Evolutionary conservation across 1,140 invertebrate species (phyloP), one percentile per base, ranked within the genome.

Genomic region (Caerostris darwini): DNA sequence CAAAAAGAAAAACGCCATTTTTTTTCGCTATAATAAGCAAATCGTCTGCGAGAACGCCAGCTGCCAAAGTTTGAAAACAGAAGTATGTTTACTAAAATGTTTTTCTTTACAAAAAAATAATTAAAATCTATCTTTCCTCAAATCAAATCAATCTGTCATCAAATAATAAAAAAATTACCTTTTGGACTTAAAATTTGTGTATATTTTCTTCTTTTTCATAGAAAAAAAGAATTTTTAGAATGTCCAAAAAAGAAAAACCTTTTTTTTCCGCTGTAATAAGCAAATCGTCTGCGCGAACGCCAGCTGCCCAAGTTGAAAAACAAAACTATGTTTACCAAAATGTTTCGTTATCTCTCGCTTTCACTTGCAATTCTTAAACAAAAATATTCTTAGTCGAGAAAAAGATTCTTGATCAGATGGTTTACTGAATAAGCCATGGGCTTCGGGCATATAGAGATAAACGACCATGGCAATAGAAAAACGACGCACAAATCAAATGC

Each of bases 31-130:
- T 77, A 50, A 77, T 77, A 77, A 77, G 34, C 34, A 77, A 77
- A 77, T 77, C 71, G 71, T 77, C 34, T 77, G 71, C 71, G 2
- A 50, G 4, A 50, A 34, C 34, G 34, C 34, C 34, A 34, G 34
- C 34, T 34, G 34, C 34, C 34, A 34, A 34, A 34, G 34, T 34
- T 34, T 34, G 34, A 34, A 34, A 34, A 34, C 34, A 34, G 34
- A 34, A 34, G 34, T 34, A 34, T 34, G 34, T 34, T 34, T 34
- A 34, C 34, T 34, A 34, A 34, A 34, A 34, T 34, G 34, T 34
- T 34, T 34, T 34, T 34, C 34, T 34, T 34, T 34, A 88, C 86
- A 88, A 10, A 59, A 54, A 88, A 88, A 88, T 88, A 88, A 67
- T 19, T n/a, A 53, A 58, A 64, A 64, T 57, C 64, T 5, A 50